Evolutionary conservation across 1,140 invertebrate species (phyloP).

Genomic region (Pygmarrhopalites habei): DNA sequence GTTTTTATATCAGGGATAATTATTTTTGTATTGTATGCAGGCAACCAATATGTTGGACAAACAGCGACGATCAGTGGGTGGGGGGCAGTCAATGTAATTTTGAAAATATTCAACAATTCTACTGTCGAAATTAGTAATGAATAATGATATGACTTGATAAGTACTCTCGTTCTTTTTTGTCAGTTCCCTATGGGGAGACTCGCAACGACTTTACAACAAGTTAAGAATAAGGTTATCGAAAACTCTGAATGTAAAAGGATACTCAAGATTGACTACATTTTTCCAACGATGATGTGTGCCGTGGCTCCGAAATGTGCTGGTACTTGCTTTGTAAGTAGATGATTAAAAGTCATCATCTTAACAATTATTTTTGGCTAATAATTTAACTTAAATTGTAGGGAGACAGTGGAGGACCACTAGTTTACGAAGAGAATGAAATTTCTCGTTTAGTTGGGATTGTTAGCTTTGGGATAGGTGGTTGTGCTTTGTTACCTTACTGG

Average conservation of each 20-base stretch:
- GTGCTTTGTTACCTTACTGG: conserved; percentile 43
- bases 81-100: conserved; percentile 47
- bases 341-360: background rate
- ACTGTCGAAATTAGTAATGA: no score
- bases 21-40: no score
- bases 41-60: conserved; percentile 41
- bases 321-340: conserved; percentile 44
- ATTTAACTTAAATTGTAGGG: conserved; percentile 33
- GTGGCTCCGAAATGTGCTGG: conserved; percentile 42
- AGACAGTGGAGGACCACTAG: conserved; percentile 44
- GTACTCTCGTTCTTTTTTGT: no score
- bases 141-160: no score
- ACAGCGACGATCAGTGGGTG: conserved; percentile 47
- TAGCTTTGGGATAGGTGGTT: conserved; percentile 46
- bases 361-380: background rate
- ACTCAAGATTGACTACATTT: conserved; percentile 35
- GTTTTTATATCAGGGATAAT: no score
- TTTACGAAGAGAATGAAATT: conserved; percentile 37
- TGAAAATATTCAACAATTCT: no score
- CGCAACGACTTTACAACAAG: conserved; percentile 30
- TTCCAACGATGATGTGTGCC: conserved; percentile 43
- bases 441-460: conserved; percentile 43
- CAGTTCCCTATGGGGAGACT: conserved; percentile 42
- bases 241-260: conserved; percentile 32
- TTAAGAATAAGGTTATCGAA: conserved; percentile 33